phyloP scores from a whole-genome alignment of 2,797 vertebrate genomes.

The Phoebastria nigripes region DNA sequence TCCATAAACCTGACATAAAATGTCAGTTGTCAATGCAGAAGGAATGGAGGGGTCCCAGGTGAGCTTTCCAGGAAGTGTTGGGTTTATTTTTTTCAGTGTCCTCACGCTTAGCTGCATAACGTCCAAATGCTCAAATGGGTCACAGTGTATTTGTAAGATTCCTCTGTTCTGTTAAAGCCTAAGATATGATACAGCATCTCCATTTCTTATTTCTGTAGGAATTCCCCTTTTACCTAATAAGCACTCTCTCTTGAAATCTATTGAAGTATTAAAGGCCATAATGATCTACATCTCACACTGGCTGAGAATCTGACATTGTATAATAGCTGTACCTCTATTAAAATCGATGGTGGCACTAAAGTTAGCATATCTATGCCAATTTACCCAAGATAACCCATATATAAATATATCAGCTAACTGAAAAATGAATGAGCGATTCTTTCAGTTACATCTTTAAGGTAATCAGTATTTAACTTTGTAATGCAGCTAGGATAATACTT shows the following conservation, averaged over 20 bases:
- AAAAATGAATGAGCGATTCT: background rate
- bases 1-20: background rate
- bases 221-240: slow-evolving; percentile 23
- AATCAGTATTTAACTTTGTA: background rate
- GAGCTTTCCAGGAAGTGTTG: background rate
- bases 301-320: background rate
- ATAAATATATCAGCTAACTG: background rate
- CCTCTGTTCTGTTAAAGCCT: background rate
- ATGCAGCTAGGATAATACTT: background rate
- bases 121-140: background rate
- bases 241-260: background rate
- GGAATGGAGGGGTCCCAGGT: background rate
- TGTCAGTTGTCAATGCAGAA: background rate
- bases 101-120: background rate
- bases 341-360: background rate
- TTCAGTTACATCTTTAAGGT: background rate
- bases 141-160: background rate
- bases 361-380: background rate
- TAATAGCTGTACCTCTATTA: background rate
- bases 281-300: background rate
- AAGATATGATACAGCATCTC: background rate
- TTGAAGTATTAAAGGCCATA: slow-evolving; percentile 13
- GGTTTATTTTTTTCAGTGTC: background rate
- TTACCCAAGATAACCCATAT: background rate
- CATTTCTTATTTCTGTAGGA: background rate